Evolutionary conservation across 2,797 vertebrate species (phyloP).

Genomic region (Mormyrus hasselquistii): DNA sequence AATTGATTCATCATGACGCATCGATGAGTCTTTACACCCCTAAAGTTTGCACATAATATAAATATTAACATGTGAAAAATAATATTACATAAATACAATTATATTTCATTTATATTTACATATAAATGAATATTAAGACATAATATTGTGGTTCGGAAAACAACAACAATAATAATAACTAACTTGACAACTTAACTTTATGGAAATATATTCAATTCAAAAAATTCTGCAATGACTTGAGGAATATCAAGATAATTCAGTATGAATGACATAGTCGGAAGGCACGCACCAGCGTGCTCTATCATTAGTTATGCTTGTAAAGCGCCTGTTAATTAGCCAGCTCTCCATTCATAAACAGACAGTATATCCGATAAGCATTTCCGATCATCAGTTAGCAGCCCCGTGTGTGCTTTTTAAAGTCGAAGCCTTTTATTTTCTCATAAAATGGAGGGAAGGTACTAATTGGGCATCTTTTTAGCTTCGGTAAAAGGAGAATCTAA

Average conservation of each 20-base stretch:
- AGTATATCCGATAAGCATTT: slow-evolving; percentile 9
- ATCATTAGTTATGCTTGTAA: not conserved
- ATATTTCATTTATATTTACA: not conserved
- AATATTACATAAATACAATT: not conserved
- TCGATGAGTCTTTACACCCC: not conserved
- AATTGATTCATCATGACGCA: not conserved
- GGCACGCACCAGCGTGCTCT: not conserved
- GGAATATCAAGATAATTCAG: not conserved
- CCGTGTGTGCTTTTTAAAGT: not conserved
- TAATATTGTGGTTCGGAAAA: not conserved
- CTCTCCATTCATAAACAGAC: not conserved
- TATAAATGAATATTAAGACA: not conserved
- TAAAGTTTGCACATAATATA: not conserved
- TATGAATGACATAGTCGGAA: not conserved
- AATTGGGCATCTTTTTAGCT: not conserved
- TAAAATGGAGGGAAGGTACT: slow-evolving; percentile 12
- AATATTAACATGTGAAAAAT: not conserved
- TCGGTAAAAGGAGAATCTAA: not conserved
- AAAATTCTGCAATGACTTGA: not conserved
- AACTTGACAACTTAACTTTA: not conserved
- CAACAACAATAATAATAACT: not conserved
- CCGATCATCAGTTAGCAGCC: slow-evolving; percentile 2
- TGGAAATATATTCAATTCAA: not conserved
- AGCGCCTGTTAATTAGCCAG: slow-evolving; percentile 1
- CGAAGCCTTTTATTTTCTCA: not conserved